These are phyloP conservation scores for Dorcus parallelipipedus DNA, from an alignment of 2,888 invertebrate genomes.

Conservation along the genomic window DNA sequence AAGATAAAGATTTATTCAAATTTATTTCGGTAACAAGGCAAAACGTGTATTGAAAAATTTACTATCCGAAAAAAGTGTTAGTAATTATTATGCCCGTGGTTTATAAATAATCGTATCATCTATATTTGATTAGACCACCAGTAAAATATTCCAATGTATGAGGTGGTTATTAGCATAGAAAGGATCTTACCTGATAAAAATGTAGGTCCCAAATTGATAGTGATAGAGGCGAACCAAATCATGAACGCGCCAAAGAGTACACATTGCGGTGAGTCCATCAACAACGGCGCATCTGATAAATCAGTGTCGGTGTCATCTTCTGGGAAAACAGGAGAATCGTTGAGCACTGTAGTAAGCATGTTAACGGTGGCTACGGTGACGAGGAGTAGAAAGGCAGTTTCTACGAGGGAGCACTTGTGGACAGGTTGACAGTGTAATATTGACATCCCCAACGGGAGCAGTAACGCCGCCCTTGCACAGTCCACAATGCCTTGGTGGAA, in stretches of 20 bases:
- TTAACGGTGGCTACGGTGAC: constrained; percentile 90
- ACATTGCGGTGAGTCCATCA: constrained; percentile 86
- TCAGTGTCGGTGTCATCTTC: constrained; percentile 71
- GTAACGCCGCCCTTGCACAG: constrained; percentile 75
- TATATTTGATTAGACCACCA: too few species aligned
- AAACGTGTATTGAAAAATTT: too few species aligned
- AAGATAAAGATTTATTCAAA: too few species aligned
- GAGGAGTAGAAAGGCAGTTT: constrained; percentile 82
- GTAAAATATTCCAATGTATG: too few species aligned
- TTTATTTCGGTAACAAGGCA: too few species aligned
- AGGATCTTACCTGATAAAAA: constrained; percentile 65
- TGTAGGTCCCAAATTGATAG: constrained; percentile 85
- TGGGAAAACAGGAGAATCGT: constrained; percentile 84
- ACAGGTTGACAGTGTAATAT: constrained; percentile 80
- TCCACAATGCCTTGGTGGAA: constrained; percentile 85
- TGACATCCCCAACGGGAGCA: constrained; percentile 75
- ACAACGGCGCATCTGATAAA: constrained; percentile 63
- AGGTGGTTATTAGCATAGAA: neutral
- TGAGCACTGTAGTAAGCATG: constrained; percentile 81
- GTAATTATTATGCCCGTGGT: too few species aligned
- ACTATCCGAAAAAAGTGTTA: too few species aligned
- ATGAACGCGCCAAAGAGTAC: constrained; percentile 88
- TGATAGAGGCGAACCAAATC: constrained; percentile 91
- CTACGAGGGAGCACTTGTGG: constrained; percentile 81
- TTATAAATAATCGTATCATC: too few species aligned